Evolutionary conservation across 1,140 invertebrate species (phyloP), one percentile per base, ranked within the genome.

Genomic region (Aricia agestis): DNA sequence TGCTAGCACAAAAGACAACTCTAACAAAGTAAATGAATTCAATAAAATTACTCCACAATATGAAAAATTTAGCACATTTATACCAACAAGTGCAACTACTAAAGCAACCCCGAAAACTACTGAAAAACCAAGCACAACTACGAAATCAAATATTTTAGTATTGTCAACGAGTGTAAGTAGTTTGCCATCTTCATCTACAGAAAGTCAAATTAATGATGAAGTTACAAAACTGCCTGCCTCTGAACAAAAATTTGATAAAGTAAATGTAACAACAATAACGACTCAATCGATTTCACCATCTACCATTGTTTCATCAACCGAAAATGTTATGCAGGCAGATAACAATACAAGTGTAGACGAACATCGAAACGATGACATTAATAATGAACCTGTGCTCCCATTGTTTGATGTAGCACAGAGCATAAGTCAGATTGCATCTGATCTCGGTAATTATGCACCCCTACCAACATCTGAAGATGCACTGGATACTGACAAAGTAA

Each of bases 341-440:
- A 70, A 70, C 9, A 45, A 25, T 63, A 25, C 10, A 18, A 6
- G 3, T 18, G 9, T 7, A 61, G 19, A 25, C 41, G 18, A 19
- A 13, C 9, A 74, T 68, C 69, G 71, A 74, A 36, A 52, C 36
- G 36, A 36, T 36, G 36, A 75, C 66, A 58, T 68, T 17, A 67
- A 77, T 67, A 73, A 72, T 72, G 80, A 79, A 69, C 71, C 82
- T 25, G 70, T 75, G 32, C 45, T 85, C 68, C 85, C 84, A 18
- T 69, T 90, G 25, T 91, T 91, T 77, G 88, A 91, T 77, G 83
- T 91, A 17, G 88, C 87, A 67, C 86, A 87, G 74, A 91, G 89
- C 76, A 87, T 91, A 57, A 91, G 87, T 73, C 89, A 91, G 81
- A 91, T 91, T 69, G 87, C 89, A 57, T 89, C 88, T 5, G 88